Base-by-base conservation (phyloP, 1,140 invertebrate genomes). In the Adelges cooleyi region DNA sequence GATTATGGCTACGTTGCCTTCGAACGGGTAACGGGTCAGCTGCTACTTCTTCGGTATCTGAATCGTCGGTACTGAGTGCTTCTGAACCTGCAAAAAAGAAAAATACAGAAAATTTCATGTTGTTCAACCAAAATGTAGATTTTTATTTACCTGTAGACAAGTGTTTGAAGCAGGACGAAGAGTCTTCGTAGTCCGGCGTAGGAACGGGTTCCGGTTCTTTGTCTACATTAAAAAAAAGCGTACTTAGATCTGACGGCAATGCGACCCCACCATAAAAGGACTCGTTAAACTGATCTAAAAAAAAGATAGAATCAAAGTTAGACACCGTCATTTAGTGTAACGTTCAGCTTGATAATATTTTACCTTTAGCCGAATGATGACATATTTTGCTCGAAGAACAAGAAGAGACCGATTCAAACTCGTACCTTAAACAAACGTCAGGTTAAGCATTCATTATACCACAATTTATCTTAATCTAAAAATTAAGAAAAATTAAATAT, bases 1-100 rank as follows among this genome's bases (percentile, higher is more conserved):
- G 53, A n/a, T 71, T 68, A 50, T 71, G 70, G 20, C 53, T 59
- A 23, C 66, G 33, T 67, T 62, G 51, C 29, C 54, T 44, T 49
- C 54, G 36, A 42, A 50, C 13, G 9, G 56, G 56, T 62, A 62
- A 46, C 29, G 56, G 56, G 40, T 67, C 54, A 27, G 42, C 54
- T 50, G 48, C 18, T 29, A 59, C 46, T 33, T 42, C 23, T 50
- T 67, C 66, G 9, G 66, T 50, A 25, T 67, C 66, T 8, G 66
- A 67, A 40, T 67, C 66, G 27, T 49, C 53, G 20, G 53, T 62
- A 48, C 56, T 62, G 11, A 62, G 42, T 3, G 17, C 56, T 62
- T 62, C 56, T 6, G 56, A 62, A 62, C 42, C 56, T 62, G n/a
- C 17, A 33, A 33, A 51, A 29, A 17, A 27, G 27, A 51, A 17